Percentiles rank a stretch among this genome's conserved stretches.
Evolutionary conservation across 1,140 invertebrate species (phyloP).

Genomic region (Brachionus paranguensis): DNA sequence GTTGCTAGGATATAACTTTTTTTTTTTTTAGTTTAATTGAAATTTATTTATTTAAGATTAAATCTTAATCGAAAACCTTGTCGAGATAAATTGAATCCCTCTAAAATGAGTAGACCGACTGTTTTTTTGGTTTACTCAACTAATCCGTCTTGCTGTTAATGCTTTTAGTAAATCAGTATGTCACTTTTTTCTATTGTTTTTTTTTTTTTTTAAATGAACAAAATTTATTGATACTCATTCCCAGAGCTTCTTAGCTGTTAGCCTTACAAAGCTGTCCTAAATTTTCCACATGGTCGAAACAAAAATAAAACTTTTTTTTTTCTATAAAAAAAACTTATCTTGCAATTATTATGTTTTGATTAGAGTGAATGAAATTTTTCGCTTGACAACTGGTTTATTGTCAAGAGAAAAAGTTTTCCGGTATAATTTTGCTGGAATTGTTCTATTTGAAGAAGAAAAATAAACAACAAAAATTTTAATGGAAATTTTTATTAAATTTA

Average conservation of each 20-base stretch:
- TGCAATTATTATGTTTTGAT: neutral
- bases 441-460: neutral
- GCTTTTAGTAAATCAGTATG: constrained; percentile 16
- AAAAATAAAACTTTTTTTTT: neutral
- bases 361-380: neutral
- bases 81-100: neutral
- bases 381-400: neutral
- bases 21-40: neutral
- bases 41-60: constrained; percentile 29
- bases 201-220: neutral
- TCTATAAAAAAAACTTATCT: neutral
- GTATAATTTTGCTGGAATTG: neutral
- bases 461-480: neutral
- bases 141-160: constrained; percentile 10
- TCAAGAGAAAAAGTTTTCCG: neutral
- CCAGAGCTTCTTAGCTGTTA: neutral
- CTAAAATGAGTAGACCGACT: neutral
- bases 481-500: neutral
- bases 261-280: neutral
- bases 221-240: neutral
- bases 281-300: neutral
- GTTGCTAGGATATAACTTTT: neutral
- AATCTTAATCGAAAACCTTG: neutral
- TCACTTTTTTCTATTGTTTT: neutral
- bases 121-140: neutral